These are phyloP conservation scores for Epicauta chinensis DNA, from an alignment of 1,140 invertebrate species.

Conservation along the genomic window DNA sequence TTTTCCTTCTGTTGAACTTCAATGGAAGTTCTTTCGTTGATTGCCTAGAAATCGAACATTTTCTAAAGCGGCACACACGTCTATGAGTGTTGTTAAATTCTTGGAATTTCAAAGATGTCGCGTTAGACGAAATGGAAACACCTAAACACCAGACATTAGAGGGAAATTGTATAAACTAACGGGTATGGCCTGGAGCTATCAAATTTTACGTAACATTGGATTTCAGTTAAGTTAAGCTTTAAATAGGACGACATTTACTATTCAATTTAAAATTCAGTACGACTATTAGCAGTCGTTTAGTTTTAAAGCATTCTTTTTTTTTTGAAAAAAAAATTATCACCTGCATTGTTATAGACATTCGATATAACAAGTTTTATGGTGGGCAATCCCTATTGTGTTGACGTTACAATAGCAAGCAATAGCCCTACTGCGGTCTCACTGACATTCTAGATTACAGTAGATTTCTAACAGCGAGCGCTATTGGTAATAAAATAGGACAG, in stretches of 20 bases:
- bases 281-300: slow-evolving; percentile 17
- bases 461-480: slow-evolving; percentile 13
- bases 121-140: too few species aligned
- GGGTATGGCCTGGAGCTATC: too few species aligned
- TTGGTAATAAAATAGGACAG: slow-evolving; percentile 23
- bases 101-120: too few species aligned
- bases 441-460: slow-evolving; percentile 21
- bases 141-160: too few species aligned
- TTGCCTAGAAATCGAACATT: too few species aligned
- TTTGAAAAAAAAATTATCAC: slow-evolving; percentile 20
- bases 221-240: slow-evolving; percentile 7
- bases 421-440: slow-evolving; percentile 20
- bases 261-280: slow-evolving; percentile 11
- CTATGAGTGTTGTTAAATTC: too few species aligned
- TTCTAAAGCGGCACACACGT: too few species aligned
- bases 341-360: slow-evolving; percentile 18
- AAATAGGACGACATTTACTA: slow-evolving; percentile 2
- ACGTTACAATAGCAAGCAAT: slow-evolving; percentile 21
- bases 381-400: slow-evolving; percentile 19
- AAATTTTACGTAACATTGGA: background rate
- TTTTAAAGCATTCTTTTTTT: slow-evolving; percentile 18
- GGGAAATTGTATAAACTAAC: too few species aligned
- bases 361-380: slow-evolving; percentile 23
- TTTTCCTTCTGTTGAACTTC: too few species aligned
- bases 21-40: too few species aligned